phyloP scores from a whole-genome alignment of 2,797 vertebrate species.

The Amblyraja radiata region DNA sequence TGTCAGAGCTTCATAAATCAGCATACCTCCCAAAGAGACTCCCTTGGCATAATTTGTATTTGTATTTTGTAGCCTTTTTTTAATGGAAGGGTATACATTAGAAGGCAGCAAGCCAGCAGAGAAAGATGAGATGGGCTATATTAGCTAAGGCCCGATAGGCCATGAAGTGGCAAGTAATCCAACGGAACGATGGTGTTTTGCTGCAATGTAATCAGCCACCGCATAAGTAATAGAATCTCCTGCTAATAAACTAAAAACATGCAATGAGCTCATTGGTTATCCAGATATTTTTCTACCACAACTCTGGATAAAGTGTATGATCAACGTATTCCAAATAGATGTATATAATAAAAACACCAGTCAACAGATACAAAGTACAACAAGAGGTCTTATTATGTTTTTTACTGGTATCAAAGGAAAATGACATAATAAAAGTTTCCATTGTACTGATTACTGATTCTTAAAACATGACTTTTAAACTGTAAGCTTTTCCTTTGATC shows the following conservation, averaged over 20 bases:
- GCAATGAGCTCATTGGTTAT: neutral
- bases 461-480: neutral
- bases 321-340: neutral
- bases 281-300: neutral
- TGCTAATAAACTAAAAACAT: neutral
- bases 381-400: neutral
- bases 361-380: neutral
- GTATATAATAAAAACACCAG: neutral
- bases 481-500: neutral
- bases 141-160: neutral
- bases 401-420: neutral
- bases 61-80: neutral
- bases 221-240: too few relatives aligned
- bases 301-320: neutral
- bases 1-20: neutral
- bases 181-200: neutral
- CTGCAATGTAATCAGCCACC: neutral
- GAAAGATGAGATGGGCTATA: neutral
- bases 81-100: neutral
- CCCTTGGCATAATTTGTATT: too few relatives aligned
- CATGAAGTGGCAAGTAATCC: neutral
- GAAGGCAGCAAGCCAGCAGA: neutral
- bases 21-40: neutral
- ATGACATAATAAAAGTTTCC: neutral
- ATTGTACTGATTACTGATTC: neutral